Base-by-base conservation (phyloP, 1,140 invertebrate genomes). In the Acromyrmex charruanus region DNA sequence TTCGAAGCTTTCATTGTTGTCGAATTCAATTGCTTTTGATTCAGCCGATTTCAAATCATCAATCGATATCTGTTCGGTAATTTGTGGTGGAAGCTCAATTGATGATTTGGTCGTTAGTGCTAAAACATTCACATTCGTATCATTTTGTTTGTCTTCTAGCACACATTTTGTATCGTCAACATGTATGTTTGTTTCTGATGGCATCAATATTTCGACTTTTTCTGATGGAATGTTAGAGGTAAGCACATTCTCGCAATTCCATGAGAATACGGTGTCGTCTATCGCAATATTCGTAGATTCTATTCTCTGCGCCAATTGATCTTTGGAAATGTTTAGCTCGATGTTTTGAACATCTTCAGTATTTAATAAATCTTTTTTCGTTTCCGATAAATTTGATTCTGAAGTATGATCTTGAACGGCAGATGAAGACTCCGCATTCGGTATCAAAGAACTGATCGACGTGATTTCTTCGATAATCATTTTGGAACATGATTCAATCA, bases 331-430 rank as follows among this genome's bases (percentile, higher is more conserved):
- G 21, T 58, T 75, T n/a, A 49, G 2, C 4, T 84, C 71, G 2
- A 0, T 25, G 14, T 18, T n/a, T 59, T 0, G 68, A 44, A 59
- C 14, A 1, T 82, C n/a, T 61, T 82, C 68, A 16, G 44, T 21
- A 12, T 82, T 72, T 21, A 72, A 49, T 81, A 18, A 25, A 31
- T 84, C 31, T n/a, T 31, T 58, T 2, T 82, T 28, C 5, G 35
- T 74, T 61, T 74, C 68, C 9, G 55, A 74, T 49, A 74, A 82
- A 61, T 5, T 31, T 7, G 55, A 84, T 51, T 84, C 58, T 6
- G 10, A 12, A 18, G 14, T 49, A 14, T 61, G 25, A 51, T 74
- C 18, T 61, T 75, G 18, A 51, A 74, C n/a, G 4, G n/a, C 53
- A 21, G 21, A 6, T 3, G 39, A 58, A 58, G 51, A 44, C 3